Conservation (phyloP, 2,888 invertebrate species). For the Diplolepis rosae region DNA sequence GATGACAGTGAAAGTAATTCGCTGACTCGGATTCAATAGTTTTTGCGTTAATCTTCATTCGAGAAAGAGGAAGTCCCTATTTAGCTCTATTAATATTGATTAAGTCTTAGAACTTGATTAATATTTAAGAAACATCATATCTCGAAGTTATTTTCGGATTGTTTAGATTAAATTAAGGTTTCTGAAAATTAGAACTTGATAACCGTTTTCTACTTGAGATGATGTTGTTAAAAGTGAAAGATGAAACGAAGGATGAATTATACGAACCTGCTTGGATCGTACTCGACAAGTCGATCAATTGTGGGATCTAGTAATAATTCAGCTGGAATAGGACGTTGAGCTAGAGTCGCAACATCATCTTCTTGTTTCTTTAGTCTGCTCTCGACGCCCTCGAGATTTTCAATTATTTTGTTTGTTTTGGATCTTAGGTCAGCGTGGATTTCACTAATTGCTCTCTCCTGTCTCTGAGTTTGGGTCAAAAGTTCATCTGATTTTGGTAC, state of each 20-base stretch:
- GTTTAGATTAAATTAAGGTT: background rate
- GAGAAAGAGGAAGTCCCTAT: slow-evolving; percentile 16
- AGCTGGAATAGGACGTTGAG: slow-evolving; percentile 84
- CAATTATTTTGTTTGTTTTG: slow-evolving; percentile 90
- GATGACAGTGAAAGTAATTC: slow-evolving; percentile 15
- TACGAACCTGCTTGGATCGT: slow-evolving; percentile 82
- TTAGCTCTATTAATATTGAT: background rate
- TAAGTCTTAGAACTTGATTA: background rate
- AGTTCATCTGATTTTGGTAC: slow-evolving; percentile 91
- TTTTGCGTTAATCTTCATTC: background rate
- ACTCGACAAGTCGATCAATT: slow-evolving; percentile 86
- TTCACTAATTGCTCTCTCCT: slow-evolving; percentile 90
- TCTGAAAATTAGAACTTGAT: background rate
- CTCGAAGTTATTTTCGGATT: no score
- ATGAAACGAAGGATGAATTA: background rate
- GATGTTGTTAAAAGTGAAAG: background rate
- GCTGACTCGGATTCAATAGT: background rate
- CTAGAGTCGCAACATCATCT: slow-evolving; percentile 86
- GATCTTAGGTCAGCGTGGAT: slow-evolving; percentile 87
- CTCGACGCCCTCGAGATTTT: slow-evolving; percentile 90
- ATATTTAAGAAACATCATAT: background rate
- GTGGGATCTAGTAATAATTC: slow-evolving; percentile 85
- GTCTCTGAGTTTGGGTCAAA: slow-evolving; percentile 88
- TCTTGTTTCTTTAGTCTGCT: slow-evolving; percentile 89
- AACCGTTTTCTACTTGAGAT: background rate